phyloP scores from a whole-genome alignment of 2,888 invertebrate species.

The Nemapogon koenigi region DNA sequence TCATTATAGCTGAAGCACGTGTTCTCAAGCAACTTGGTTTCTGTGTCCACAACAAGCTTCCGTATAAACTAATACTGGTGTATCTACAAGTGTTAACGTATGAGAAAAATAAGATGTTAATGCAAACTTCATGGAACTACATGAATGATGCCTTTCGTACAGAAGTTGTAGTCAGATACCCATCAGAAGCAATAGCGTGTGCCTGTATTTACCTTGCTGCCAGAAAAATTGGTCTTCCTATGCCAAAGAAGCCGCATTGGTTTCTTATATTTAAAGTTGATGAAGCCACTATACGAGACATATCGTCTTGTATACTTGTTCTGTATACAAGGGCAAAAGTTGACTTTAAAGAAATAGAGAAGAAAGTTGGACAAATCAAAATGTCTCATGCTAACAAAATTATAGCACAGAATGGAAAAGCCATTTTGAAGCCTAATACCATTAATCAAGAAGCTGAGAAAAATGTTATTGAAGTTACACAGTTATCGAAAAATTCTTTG shows the following conservation, averaged over 20 bases:
- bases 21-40: constrained; percentile 97
- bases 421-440: no score
- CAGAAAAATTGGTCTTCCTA: constrained; percentile 81
- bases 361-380: constrained; percentile 41
- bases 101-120: constrained; percentile 85
- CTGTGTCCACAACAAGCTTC: constrained; percentile 99
- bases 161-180: constrained; percentile 94
- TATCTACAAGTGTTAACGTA: constrained; percentile 92
- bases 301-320: constrained; percentile 81
- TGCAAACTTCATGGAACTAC: constrained; percentile 99
- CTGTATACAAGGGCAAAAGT: constrained; percentile 86
- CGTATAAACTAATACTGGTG: constrained; percentile 97
- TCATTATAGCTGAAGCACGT: constrained; percentile 95
- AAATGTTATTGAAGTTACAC: no score
- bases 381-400: no score
- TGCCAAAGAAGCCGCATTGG: constrained; percentile 92
- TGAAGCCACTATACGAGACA: constrained; percentile 83
- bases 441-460: no score
- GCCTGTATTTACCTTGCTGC: constrained; percentile 98
- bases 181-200: constrained; percentile 97
- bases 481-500: no score
- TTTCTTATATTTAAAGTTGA: constrained; percentile 84
- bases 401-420: no score
- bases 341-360: constrained; percentile 54
- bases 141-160: constrained; percentile 99